Conservation (phyloP, 2,113 vertebrate species). For the Cettia cetti region DNA sequence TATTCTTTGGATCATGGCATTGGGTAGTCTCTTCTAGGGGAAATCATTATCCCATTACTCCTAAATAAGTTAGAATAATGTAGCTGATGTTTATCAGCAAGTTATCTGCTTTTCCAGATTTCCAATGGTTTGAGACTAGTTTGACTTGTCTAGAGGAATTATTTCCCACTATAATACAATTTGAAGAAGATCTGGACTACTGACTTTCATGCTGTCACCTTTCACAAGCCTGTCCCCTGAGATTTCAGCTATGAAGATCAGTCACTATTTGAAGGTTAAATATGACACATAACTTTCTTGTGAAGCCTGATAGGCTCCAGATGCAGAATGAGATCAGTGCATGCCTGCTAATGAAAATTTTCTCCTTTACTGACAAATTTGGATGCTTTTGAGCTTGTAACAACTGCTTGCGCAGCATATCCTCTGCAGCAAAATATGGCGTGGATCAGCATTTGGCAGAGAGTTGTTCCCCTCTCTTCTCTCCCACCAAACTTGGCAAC, state of each 20-base stretch:
- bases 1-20: background rate
- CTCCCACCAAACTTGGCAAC: background rate
- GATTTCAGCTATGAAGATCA: background rate
- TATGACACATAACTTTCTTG: background rate
- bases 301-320: background rate
- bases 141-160: background rate
- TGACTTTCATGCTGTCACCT: background rate
- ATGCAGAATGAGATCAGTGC: background rate
- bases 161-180: background rate
- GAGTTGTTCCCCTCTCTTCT: background rate
- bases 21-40: background rate
- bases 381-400: background rate
- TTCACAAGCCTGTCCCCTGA: background rate
- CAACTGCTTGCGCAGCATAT: background rate
- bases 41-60: background rate
- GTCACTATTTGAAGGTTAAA: background rate
- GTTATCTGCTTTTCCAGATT: background rate
- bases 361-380: background rate
- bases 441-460: background rate
- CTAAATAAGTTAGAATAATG: background rate
- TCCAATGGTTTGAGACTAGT: background rate
- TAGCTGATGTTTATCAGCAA: background rate
- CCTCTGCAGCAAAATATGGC: background rate
- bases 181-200: background rate
- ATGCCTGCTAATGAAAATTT: background rate